phyloP scores from a whole-genome alignment of 1,140 invertebrate genomes.

The Microplitis demolitor region DNA sequence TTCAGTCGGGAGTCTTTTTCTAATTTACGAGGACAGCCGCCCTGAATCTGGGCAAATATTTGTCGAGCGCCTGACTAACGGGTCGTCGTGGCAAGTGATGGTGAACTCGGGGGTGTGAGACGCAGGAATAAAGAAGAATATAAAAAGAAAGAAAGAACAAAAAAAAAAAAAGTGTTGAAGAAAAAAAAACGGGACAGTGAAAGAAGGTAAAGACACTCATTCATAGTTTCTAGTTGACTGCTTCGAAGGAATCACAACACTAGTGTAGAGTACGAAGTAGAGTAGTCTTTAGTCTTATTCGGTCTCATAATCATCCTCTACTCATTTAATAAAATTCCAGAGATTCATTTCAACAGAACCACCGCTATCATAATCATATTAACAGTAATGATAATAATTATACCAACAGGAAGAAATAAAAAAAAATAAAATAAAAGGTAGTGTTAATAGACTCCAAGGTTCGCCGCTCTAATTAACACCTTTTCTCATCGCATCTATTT shows the following conservation, averaged over 20 bases:
- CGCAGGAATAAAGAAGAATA: neutral
- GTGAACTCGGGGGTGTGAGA: neutral
- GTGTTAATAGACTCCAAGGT: conserved; percentile 15
- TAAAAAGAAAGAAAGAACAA: neutral
- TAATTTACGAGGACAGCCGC: too few relatives aligned
- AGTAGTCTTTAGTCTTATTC: neutral
- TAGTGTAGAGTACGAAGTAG: neutral
- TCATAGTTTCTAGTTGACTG: conserved; percentile 33
- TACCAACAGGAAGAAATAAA: neutral
- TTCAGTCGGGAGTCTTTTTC: too few relatives aligned
- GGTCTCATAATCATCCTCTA: neutral
- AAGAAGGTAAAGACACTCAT: conserved; percentile 27
- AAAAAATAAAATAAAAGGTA: neutral
- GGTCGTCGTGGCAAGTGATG: conserved; percentile 1
- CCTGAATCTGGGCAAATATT: conserved; percentile 35
- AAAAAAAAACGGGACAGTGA: neutral
- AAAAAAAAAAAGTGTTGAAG: neutral
- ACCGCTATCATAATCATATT: neutral
- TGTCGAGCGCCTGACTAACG: conserved; percentile 40
- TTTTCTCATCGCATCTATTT: neutral
- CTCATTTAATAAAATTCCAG: neutral
- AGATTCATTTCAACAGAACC: neutral
- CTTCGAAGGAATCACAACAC: neutral
- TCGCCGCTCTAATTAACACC: conserved; percentile 29
- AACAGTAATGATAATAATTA: neutral